These are phyloP conservation scores for Mythimna pallens DNA, from an alignment of 2,888 invertebrate genomes.

Conservation along the genomic window DNA sequence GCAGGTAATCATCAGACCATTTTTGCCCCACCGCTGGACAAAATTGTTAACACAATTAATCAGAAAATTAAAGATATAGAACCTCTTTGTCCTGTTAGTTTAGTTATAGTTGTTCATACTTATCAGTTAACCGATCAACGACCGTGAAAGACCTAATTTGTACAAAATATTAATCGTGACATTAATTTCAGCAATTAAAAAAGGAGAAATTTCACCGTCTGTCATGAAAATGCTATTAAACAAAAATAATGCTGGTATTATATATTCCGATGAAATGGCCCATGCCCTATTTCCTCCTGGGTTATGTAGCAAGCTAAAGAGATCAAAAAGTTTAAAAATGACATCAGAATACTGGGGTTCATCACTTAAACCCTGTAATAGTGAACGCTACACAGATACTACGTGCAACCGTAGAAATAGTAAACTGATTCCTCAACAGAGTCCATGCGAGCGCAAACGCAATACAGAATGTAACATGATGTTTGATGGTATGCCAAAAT, in stretches of 20 bases:
- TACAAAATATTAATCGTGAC: neutral
- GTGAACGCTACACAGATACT: conserved; percentile 32
- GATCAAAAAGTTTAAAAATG: conserved; percentile 35
- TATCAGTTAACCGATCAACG: neutral
- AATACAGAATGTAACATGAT: conserved; percentile 7
- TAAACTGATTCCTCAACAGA: neutral
- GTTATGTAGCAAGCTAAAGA: conserved; percentile 2
- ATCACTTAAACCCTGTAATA: conserved; percentile 21
- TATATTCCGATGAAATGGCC: conserved; percentile 52
- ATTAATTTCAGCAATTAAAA: conserved; percentile 46
- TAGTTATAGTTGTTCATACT: neutral
- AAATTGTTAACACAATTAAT: neutral
- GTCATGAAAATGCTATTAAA: conserved; percentile 44
- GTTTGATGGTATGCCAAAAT: conserved; percentile 36
- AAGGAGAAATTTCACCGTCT: conserved; percentile 50
- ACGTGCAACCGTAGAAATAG: neutral
- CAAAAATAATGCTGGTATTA: conserved; percentile 53
- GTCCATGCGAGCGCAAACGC: neutral
- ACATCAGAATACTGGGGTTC: neutral
- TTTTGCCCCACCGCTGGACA: neutral
- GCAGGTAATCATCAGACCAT: conserved; percentile 23
- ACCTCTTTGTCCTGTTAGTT: too few species aligned
- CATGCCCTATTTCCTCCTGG: conserved; percentile 10
- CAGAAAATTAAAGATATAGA: neutral
- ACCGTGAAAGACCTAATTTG: neutral